A percentile compares a stretch with the other conserved stretches of the same genome.
phyloP scores from a whole-genome alignment of 1,140 invertebrate genomes.

The Chelonus insularis region DNA sequence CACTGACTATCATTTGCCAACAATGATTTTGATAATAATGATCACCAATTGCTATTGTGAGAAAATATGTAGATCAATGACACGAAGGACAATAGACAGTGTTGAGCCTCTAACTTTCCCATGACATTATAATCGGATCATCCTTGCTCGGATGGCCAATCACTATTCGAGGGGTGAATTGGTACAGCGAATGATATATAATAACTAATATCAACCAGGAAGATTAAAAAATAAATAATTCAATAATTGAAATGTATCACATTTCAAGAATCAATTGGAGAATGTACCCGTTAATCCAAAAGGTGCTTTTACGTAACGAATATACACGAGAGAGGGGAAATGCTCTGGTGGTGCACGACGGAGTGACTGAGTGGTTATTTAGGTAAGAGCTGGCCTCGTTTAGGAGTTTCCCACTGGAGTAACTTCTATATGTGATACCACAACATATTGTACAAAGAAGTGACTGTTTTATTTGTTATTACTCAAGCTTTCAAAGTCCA shows the following conservation, averaged over 20 bases:
- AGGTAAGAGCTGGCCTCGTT: constrained; percentile 55
- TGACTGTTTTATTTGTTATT: neutral
- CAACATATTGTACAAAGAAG: neutral
- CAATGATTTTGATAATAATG: neutral
- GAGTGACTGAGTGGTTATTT: constrained; percentile 63
- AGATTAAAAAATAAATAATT: neutral
- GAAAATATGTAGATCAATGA: neutral
- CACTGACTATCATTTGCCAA: too few relatives aligned
- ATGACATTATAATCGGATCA: constrained; percentile 19
- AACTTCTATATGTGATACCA: neutral
- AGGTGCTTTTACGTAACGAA: constrained; percentile 28
- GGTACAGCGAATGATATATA: neutral
- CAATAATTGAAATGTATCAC: constrained; percentile 13
- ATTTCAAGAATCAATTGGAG: constrained; percentile 23
- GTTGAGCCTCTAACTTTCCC: constrained; percentile 10
- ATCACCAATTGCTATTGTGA: neutral
- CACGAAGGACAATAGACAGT: neutral
- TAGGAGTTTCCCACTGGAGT: neutral
- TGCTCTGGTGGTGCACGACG: constrained; percentile 34
- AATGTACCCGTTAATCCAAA: constrained; percentile 24
- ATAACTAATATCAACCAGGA: neutral
- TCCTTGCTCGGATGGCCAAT: neutral
- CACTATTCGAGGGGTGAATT: neutral
- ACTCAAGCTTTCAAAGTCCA: constrained; percentile 15
- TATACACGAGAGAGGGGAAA: constrained; percentile 7